These are phyloP conservation scores for Illadopsis cleaveri DNA, from an alignment of 2,113 vertebrate species.

Conservation along the genomic window DNA sequence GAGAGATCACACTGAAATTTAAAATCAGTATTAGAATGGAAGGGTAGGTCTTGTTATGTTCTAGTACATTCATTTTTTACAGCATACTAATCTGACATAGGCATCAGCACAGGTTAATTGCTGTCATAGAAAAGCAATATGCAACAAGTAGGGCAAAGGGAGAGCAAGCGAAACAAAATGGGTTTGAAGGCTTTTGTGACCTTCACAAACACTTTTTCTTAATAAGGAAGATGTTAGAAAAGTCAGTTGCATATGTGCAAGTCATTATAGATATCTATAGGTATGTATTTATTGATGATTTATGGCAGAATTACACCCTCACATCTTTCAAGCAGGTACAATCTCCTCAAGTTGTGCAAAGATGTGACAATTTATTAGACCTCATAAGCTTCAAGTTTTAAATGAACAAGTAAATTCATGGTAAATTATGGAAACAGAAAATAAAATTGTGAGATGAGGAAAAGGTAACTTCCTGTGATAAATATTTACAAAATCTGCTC, in stretches of 20 bases:
- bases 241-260: background rate
- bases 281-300: background rate
- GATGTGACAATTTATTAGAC: background rate
- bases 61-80: background rate
- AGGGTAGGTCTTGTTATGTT: background rate
- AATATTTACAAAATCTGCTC: background rate
- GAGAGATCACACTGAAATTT: background rate
- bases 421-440: background rate
- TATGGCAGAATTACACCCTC: background rate
- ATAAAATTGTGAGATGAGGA: background rate
- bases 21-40: background rate
- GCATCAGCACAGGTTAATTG: constrained; percentile 29
- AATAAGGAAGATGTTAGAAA: background rate
- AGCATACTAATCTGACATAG: background rate
- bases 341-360: background rate
- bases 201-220: background rate
- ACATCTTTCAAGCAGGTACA: background rate
- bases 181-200: background rate
- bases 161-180: background rate
- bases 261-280: background rate
- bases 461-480: background rate
- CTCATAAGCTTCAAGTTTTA: background rate
- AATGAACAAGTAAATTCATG: background rate
- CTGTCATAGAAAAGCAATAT: background rate
- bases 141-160: constrained; percentile 5